Percentiles rank a stretch among this genome's conserved stretches.
phyloP scores from a whole-genome alignment of 2,113 vertebrate species.

The Rhegmatorhina hoffmannsi region DNA sequence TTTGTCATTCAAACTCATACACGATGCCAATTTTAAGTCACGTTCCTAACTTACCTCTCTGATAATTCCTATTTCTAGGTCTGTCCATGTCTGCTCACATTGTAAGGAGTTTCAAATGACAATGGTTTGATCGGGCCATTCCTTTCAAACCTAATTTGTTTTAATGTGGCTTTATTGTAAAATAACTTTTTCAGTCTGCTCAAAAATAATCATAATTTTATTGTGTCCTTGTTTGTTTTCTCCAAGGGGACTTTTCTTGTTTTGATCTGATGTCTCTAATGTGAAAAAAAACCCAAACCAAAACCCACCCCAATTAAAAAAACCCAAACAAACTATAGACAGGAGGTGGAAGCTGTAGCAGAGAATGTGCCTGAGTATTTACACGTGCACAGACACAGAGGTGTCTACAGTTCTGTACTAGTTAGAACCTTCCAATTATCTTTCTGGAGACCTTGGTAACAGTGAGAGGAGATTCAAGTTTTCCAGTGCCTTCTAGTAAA shows the following conservation, averaged over 20 bases:
- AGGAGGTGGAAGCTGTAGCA: not conserved
- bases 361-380: not conserved
- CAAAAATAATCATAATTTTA: not conserved
- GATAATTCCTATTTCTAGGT: not conserved
- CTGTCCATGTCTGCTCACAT: not conserved
- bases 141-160: not conserved
- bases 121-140: not conserved
- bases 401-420: not conserved
- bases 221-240: not conserved
- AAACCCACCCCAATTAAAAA: accelerated
- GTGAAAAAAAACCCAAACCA: accelerated
- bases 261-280: not conserved
- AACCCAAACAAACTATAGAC: not conserved
- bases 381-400: not conserved
- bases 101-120: not conserved
- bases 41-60: not conserved
- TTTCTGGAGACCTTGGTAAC: not conserved
- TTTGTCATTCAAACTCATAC: not conserved
- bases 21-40: not conserved
- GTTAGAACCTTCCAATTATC: not conserved
- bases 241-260: not conserved
- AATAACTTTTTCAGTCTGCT: not conserved
- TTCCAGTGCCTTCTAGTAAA: not conserved
- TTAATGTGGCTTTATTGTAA: not conserved
- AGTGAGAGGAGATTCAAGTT: not conserved